Evolutionary conservation across 92 coral and sea anemone genomes (phyloP).

Genomic region (Zoanthus sansibaricus): DNA sequence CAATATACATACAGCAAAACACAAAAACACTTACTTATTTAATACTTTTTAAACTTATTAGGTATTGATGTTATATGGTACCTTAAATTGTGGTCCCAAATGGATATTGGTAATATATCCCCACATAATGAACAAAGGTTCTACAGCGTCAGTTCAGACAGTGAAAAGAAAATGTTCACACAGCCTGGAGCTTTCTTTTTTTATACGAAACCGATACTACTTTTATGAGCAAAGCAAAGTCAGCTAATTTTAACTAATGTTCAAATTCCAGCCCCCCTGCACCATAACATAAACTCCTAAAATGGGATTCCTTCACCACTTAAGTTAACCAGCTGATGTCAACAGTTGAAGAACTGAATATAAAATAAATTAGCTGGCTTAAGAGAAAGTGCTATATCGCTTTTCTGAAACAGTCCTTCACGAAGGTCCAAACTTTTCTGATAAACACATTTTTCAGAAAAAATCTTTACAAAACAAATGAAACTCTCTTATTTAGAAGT

Average conservation of each 20-base stretch:
- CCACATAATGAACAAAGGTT: conserved; percentile 19
- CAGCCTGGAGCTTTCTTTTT: neutral
- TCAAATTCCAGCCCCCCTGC: conserved; percentile 24
- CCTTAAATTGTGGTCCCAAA: conserved; percentile 27
- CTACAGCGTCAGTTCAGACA: neutral
- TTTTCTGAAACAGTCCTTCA: neutral
- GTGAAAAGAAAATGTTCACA: neutral
- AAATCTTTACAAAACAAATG: neutral
- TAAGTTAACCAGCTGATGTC: conserved; percentile 27
- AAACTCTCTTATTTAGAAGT: neutral
- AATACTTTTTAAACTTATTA: too few relatives aligned
- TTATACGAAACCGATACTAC: conserved; percentile 27
- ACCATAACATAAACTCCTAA: conserved; percentile 36
- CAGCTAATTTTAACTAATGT: conserved; percentile 21
- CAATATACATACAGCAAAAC: too few relatives aligned
- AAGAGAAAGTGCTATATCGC: conserved; percentile 12
- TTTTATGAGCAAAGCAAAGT: neutral
- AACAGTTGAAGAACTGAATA: conserved; percentile 33
- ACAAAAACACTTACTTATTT: too few relatives aligned
- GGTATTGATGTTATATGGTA: neutral
- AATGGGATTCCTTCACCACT: conserved; percentile 31
- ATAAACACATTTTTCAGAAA: neutral
- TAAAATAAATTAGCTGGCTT: neutral
- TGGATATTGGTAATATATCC: conserved; percentile 29
- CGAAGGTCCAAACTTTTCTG: neutral